phyloP scores from a whole-genome alignment of 2,797 vertebrate species.

The Chelidonichthys spinosus region DNA sequence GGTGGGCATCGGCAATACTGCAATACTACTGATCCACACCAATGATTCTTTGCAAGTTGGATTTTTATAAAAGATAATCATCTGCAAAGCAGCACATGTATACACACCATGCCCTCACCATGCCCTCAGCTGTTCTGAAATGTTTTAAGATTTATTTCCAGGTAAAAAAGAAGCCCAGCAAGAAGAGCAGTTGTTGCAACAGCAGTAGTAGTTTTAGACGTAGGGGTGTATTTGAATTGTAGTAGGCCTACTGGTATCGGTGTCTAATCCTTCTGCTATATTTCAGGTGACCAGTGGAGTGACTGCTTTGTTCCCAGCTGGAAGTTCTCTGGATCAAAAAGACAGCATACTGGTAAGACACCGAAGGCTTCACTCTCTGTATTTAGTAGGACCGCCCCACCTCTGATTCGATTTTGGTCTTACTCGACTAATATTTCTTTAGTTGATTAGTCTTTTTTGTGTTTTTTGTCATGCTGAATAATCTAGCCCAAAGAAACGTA shows the following conservation, averaged over 20 bases:
- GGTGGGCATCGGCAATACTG: background rate
- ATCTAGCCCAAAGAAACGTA: too few relatives aligned
- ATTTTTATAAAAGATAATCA: conserved; percentile 10
- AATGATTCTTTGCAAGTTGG: background rate
- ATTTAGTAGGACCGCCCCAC: too few relatives aligned
- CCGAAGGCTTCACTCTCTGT: background rate
- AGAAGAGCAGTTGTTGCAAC: background rate
- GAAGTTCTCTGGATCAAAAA: conserved; percentile 89
- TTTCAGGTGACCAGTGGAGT: conserved; percentile 88
- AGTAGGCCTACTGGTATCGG: background rate
- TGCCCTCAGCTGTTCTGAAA: background rate
- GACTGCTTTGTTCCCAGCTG: conserved; percentile 93
- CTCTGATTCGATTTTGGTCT: too few relatives aligned
- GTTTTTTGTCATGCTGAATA: too few relatives aligned
- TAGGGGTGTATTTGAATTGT: background rate
- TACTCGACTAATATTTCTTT: too few relatives aligned
- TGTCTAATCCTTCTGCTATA: background rate
- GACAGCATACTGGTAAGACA: conserved; percentile 88
- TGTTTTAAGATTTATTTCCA: conserved; percentile 3
- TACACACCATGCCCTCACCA: background rate
- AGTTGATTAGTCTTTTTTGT: too few relatives aligned
- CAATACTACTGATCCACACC: background rate
- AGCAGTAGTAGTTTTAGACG: background rate
- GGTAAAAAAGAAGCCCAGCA: background rate
- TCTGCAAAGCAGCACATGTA: conserved; percentile 5